phyloP scores from a whole-genome alignment of 1,140 invertebrate species.

The Hyles euphorbiae region DNA sequence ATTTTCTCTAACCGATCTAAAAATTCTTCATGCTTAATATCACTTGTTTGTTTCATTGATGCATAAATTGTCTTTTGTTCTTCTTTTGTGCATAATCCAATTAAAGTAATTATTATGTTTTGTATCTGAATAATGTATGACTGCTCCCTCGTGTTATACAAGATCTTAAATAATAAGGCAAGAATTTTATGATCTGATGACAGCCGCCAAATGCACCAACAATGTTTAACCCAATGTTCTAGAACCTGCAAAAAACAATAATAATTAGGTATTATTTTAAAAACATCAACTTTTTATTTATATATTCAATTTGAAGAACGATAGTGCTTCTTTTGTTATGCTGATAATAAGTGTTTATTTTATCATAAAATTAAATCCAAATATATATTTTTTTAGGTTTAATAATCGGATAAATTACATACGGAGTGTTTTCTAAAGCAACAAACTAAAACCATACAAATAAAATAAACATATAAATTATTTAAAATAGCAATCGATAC shows the following conservation, averaged over 20 bases:
- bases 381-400: no score
- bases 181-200: slow-evolving; percentile 40
- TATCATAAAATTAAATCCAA: no score
- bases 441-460: no score
- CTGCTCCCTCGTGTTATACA: slow-evolving; percentile 36
- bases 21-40: slow-evolving; percentile 9
- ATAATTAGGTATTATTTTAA: neutral
- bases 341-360: no score
- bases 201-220: slow-evolving; percentile 57
- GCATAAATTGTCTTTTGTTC: slow-evolving; percentile 35
- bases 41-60: slow-evolving; percentile 7
- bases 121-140: slow-evolving; percentile 25
- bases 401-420: no score
- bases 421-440: no score
- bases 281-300: no score
- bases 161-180: slow-evolving; percentile 43
- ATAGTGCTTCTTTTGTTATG: no score
- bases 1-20: slow-evolving; percentile 16
- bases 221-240: slow-evolving; percentile 48
- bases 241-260: slow-evolving; percentile 43
- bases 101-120: slow-evolving; percentile 40
- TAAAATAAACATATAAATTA: no score
- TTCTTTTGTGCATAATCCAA: slow-evolving; percentile 32
- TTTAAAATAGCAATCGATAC: slow-evolving; percentile 19
- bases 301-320: no score